These are phyloP conservation scores for Orcinus orca DNA, from an alignment of 2,113 vertebrate genomes.

Conservation along the genomic window DNA sequence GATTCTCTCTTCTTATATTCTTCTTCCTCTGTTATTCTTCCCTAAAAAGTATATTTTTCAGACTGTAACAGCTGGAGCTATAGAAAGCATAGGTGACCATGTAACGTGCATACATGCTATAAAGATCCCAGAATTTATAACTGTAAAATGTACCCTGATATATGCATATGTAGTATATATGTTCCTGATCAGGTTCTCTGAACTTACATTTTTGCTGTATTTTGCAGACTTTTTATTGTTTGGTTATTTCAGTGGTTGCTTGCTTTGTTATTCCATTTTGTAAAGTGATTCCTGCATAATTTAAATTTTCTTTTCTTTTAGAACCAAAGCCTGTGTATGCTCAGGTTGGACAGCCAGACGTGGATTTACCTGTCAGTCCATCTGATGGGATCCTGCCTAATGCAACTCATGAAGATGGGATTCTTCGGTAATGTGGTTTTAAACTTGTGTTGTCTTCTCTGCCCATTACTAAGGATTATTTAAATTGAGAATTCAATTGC, in stretches of 20 bases:
- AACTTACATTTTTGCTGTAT: background rate
- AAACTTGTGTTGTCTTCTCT: background rate
- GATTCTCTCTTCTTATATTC: background rate
- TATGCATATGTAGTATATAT: background rate
- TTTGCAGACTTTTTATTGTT: background rate
- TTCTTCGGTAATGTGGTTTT: conserved; percentile 88
- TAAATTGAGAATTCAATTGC: background rate
- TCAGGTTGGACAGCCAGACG: conserved; percentile 97
- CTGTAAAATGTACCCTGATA: background rate
- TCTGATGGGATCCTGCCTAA: conserved; percentile 95
- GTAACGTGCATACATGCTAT: background rate
- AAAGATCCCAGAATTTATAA: background rate
- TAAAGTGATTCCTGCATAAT: background rate
- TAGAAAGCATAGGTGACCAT: background rate
- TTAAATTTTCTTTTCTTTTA: conserved; percentile 68
- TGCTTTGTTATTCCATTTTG: background rate
- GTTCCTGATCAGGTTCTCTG: background rate
- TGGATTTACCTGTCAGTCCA: conserved; percentile 97
- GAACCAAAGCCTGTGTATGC: conserved; percentile 99
- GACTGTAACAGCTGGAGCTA: background rate
- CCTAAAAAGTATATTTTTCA: background rate
- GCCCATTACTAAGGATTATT: background rate
- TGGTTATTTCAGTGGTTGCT: background rate
- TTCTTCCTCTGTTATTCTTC: background rate
- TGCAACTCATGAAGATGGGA: conserved; percentile 94